Conservation (phyloP, 2,113 vertebrate genomes). For the Gymnobelideus leadbeateri region DNA sequence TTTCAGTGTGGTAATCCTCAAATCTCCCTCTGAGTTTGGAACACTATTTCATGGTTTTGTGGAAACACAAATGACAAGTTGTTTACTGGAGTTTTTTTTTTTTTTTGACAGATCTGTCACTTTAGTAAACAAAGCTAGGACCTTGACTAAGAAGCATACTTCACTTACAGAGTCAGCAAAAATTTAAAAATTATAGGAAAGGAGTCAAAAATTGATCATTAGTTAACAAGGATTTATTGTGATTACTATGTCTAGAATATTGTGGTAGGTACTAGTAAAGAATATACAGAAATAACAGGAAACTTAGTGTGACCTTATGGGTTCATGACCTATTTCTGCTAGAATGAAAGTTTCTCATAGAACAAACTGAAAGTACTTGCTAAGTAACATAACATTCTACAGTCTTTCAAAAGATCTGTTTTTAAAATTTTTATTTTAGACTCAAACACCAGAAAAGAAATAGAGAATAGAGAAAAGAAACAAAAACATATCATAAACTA, state of each 20-base stretch:
- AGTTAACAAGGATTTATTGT: slow-evolving; percentile 56
- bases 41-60: slow-evolving; percentile 56
- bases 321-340: slow-evolving; percentile 40
- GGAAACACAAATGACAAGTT: slow-evolving; percentile 72
- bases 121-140: slow-evolving; percentile 49
- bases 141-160: slow-evolving; percentile 70
- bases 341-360: slow-evolving; percentile 1
- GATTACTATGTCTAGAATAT: not conserved
- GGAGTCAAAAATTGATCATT: slow-evolving; percentile 32
- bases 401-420: slow-evolving; percentile 3
- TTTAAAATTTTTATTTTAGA: too few species aligned
- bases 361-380: slow-evolving; percentile 28
- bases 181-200: slow-evolving; percentile 46
- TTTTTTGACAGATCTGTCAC: slow-evolving; percentile 64
- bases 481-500: too few species aligned
- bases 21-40: slow-evolving; percentile 67
- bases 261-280: not conserved
- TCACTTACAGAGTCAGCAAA: slow-evolving; percentile 49
- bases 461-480: too few species aligned
- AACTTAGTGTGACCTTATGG: not conserved
- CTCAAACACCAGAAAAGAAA: too few species aligned
- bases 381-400: not conserved
- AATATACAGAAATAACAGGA: slow-evolving; percentile 24
- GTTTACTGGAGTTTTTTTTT: slow-evolving; percentile 38
- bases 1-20: slow-evolving; percentile 65